Base-by-base conservation (phyloP, 53 echinoderm and acorn worm species). In the Zoroaster sp. region DNA sequence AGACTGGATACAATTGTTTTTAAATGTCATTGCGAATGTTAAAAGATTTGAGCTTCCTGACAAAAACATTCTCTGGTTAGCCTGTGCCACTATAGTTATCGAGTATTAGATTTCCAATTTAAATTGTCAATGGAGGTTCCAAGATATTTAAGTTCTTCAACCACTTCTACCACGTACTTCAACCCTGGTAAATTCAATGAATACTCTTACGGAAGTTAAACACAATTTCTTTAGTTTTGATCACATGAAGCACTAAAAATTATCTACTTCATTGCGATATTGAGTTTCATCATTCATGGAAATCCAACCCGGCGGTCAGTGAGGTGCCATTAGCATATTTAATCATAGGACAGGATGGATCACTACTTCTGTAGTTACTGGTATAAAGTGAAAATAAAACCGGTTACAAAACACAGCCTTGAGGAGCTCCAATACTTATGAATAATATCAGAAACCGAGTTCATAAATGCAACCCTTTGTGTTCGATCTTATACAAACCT, bases 271-370 rank as follows among this genome's bases (percentile, higher is more conserved):
- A 33, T 38, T 72, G 38, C 72, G 39, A 72, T 38, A 40, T 12
- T 12, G 3, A 72, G 40, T 11, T 39, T 72, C 72, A 72, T 72
- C 72, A 72, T 37, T 72, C 15, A 1, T 12, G 11, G 72, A 38
- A 40, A 72, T 72, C 38, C 2, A 2, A 36, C n/a, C n/a, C n/a
- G n/a, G n/a, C 72, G 3, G 72, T 72, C 72, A 72, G 40, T 9
- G 72, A 37, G 13, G 72, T 72, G 72, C 37, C 72, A 39, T 40
- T 38, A 38, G 72, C 72, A 40, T 72, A 72, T 72, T 72, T 72
- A 17, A 39, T 72, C 3, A 72, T 13, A 17, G 40, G 38, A 34
- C 72, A 72, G n/a, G n/a, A n/a, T n/a, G n/a, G n/a, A n/a, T n/a
- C n/a, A n/a, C n/a, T n/a, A n/a, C n/a, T n/a, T n/a, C n/a, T n/a